phyloP scores from a whole-genome alignment of 2,113 vertebrate species.

The Pimephales promelas region DNA sequence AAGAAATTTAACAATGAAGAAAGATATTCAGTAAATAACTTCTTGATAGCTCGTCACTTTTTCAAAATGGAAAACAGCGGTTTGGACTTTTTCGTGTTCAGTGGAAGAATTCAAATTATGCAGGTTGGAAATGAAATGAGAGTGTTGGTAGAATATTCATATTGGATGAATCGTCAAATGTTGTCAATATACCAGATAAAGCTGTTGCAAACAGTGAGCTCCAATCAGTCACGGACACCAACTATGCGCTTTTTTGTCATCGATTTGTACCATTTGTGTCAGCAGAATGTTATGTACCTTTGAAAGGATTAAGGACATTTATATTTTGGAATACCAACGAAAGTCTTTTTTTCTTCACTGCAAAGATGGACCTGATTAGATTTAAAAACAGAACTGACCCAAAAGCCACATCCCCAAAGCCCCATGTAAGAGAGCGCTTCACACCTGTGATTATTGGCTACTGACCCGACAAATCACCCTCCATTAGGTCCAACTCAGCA shows the following conservation, averaged over 20 bases:
- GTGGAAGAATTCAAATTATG: background rate
- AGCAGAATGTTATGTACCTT: background rate
- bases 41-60: background rate
- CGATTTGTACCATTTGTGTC: background rate
- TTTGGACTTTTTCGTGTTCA: background rate
- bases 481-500: constrained; percentile 67
- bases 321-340: background rate
- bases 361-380: background rate
- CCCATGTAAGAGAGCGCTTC: constrained; percentile 1
- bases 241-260: background rate
- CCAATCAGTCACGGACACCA: background rate
- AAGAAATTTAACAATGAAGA: background rate
- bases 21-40: background rate
- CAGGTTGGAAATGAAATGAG: background rate
- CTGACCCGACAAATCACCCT: constrained; percentile 64
- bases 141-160: background rate
- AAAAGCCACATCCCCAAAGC: background rate
- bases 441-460: constrained; percentile 66
- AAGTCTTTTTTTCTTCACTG: background rate
- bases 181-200: background rate
- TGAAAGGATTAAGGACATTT: background rate
- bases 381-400: background rate
- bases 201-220: background rate
- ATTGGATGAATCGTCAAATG: background rate
- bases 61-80: background rate